phyloP scores from a whole-genome alignment of 1,140 invertebrate genomes.

The Chironomus striatipennis region DNA sequence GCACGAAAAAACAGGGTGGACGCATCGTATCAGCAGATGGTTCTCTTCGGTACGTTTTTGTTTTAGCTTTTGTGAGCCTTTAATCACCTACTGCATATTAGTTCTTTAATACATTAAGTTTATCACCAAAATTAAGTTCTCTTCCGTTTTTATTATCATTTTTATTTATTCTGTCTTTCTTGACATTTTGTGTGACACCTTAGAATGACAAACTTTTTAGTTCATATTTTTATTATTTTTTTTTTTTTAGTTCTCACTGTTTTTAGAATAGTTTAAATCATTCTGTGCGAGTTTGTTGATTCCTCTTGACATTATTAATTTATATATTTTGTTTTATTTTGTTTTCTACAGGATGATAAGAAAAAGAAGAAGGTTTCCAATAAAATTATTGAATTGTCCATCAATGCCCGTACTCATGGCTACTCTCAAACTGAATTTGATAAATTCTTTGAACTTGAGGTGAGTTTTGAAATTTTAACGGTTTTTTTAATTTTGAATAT shows the following conservation, averaged over 20 bases:
- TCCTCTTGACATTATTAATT: background rate
- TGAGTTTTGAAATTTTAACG: constrained; percentile 36
- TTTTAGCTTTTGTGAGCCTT: background rate
- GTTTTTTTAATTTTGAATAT: background rate
- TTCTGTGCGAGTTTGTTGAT: background rate
- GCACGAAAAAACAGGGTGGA: constrained; percentile 50
- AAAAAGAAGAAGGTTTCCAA: constrained; percentile 69
- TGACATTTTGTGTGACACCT: background rate
- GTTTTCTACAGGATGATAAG: constrained; percentile 44
- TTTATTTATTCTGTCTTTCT: background rate
- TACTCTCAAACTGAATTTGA: constrained; percentile 62
- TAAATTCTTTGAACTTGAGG: constrained; percentile 71
- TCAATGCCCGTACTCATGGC: constrained; percentile 64
- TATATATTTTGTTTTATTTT: background rate
- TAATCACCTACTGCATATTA: too few relatives aligned
- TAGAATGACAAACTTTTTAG: too few relatives aligned
- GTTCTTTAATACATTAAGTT: too few relatives aligned
- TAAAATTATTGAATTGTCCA: constrained; percentile 74
- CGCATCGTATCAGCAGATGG: constrained; percentile 56
- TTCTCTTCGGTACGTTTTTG: constrained; percentile 51
- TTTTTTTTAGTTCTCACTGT: background rate
- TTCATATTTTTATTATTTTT: too few relatives aligned
- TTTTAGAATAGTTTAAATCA: background rate
- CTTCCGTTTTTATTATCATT: background rate
- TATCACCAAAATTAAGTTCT: background rate